A percentile compares a stretch with the other conserved stretches of the same genome.
Conservation (phyloP, 2,888 invertebrate species). For the Phortica magna region DNA sequence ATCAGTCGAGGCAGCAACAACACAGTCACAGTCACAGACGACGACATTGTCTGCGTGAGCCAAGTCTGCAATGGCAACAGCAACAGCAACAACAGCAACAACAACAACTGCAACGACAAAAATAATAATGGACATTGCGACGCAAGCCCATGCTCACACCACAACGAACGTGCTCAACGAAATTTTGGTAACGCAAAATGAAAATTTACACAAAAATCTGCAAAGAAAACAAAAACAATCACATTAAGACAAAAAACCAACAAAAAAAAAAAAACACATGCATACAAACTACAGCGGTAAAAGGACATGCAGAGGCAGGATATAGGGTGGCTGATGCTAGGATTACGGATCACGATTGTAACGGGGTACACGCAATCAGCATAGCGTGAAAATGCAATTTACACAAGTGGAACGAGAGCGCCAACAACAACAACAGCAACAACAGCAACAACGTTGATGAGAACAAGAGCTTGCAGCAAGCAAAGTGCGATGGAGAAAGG, state of each 20-base stretch:
- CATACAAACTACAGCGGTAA: slow-evolving; percentile 34
- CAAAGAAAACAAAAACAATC: neutral
- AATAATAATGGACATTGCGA: slow-evolving; percentile 12
- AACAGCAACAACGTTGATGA: neutral
- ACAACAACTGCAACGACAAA: slow-evolving; percentile 14
- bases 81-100: too few species aligned
- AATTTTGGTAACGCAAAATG: slow-evolving; percentile 25
- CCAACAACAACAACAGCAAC: neutral
- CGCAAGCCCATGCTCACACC: neutral
- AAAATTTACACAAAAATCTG: slow-evolving; percentile 27
- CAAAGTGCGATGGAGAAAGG: neutral
- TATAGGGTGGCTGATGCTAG: slow-evolving; percentile 17
- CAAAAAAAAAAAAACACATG: slow-evolving; percentile 10
- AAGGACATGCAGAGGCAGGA: slow-evolving; percentile 39
- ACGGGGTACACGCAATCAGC: slow-evolving; percentile 51
- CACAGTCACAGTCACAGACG: neutral
- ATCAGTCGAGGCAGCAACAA: neutral
- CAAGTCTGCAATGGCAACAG: neutral
- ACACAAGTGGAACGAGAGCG: slow-evolving; percentile 45
- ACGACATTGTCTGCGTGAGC: neutral
- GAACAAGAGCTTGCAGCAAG: neutral
- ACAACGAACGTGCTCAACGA: neutral
- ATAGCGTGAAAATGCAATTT: slow-evolving; percentile 69
- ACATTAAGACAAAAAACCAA: neutral
- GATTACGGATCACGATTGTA: slow-evolving; percentile 34